Conservation (phyloP, 2,888 invertebrate species). For the Osedax frankpressi region DNA sequence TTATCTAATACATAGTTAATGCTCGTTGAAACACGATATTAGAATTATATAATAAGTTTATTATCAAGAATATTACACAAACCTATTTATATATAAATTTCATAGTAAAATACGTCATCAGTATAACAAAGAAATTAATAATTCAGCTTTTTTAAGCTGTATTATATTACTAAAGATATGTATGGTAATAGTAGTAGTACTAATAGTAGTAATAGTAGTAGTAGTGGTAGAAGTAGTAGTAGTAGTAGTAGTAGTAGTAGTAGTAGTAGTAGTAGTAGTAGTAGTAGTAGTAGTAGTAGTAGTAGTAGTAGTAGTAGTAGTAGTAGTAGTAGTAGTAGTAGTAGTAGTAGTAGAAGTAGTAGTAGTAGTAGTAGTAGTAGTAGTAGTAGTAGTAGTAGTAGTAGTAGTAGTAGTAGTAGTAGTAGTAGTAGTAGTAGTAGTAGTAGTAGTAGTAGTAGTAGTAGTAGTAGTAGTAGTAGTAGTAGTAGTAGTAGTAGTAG, state of each 20-base stretch:
- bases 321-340: conserved; percentile 24
- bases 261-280: conserved; percentile 26
- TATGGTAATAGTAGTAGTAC: conserved; percentile 3
- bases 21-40: too few species aligned
- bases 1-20: too few species aligned
- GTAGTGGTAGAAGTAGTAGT: conserved; percentile 23
- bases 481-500: conserved; percentile 11
- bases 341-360: conserved; percentile 24
- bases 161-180: too few species aligned
- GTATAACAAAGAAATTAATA: too few species aligned
- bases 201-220: conserved; percentile 19
- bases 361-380: conserved; percentile 22
- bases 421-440: conserved; percentile 23
- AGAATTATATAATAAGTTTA: too few species aligned
- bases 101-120: too few species aligned
- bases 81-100: too few species aligned
- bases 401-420: conserved; percentile 8
- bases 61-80: too few species aligned
- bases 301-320: conserved; percentile 24
- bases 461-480: conserved; percentile 5
- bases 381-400: conserved; percentile 16
- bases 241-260: conserved; percentile 25
- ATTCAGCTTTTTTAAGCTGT: too few species aligned
- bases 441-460: conserved; percentile 19
- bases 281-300: conserved; percentile 24